Evolutionary conservation across 2,888 invertebrate genomes (phyloP), one percentile per base, ranked within the genome.

Genomic region (Spicauda simplicius): DNA sequence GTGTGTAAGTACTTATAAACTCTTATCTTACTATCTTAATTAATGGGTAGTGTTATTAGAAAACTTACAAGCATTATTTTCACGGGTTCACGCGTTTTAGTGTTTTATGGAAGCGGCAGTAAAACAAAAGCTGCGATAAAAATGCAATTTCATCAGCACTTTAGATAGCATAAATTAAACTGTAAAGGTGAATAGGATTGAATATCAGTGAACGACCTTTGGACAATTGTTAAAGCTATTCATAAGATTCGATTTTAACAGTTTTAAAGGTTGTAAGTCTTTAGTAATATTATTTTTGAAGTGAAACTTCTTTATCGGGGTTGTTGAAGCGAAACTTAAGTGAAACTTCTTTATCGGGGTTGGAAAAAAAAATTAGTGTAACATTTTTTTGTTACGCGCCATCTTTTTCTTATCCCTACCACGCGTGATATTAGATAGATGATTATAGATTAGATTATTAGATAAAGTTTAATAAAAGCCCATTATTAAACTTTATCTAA

Each of bases 121-220:
- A 59, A 65, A 59, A 11, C 20, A 11, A 54, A 25, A 55, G 61
- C 45, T 58, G 45, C 65, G 53, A 65, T 65, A 65, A 65, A 65
- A 65, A 65, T 65, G 65, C 65, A 54, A 65, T 65, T 54, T 59
- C 58, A 65, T 65, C 65, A 54, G 18, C 45, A n/a, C 41, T 18
- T 25, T 37, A 37, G 64, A 57, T 62, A 65, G 30, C 62, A 68
- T 70, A 66, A 64, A 70, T 57, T 62, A 67, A 55, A 33, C 56
- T 59, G 58, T 66, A 64, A 64, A 70, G 53, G 33, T 60, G 30
- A 25, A 54, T 61, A 64, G 61, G 45, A 58, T 64, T 53, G 62
- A 65, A 52, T 60, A 60, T 52, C 53, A 33, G 54, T 55, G 50
- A 57, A 18, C 16, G 50, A 41, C 48, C 20, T 57, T 63, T 45